A percentile compares a stretch with the other conserved stretches of the same genome.
phyloP scores from a whole-genome alignment of 1,140 invertebrate genomes.

The Lepeophtheirus salmonis region DNA sequence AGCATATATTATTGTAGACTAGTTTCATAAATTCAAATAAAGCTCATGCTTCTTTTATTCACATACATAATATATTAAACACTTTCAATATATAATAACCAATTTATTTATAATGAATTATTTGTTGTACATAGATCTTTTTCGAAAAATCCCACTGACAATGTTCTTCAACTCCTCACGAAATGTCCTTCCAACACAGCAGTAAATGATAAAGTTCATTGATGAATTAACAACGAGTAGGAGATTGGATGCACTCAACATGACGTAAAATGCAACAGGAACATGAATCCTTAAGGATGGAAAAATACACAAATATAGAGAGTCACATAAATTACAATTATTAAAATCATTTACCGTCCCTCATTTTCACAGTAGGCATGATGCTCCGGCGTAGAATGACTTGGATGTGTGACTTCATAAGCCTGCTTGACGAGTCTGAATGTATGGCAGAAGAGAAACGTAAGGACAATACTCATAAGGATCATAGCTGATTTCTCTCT shows the following conservation, averaged over 20 bases:
- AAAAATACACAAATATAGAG: neutral
- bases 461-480: conserved; percentile 11
- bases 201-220: conserved; percentile 14
- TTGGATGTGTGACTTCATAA: conserved; percentile 14
- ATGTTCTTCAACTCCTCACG: conserved; percentile 2
- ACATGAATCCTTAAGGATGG: conserved; percentile 5
- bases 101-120: no score
- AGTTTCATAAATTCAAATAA: no score
- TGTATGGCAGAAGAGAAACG: conserved; percentile 10
- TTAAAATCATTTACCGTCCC: conserved; percentile 5
- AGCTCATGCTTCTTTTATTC: no score
- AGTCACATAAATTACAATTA: neutral
- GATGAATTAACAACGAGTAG: conserved; percentile 15
- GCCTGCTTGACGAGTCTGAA: conserved; percentile 11
- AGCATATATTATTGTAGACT: no score
- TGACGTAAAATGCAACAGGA: conserved; percentile 12
- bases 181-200: conserved; percentile 10
- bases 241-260: conserved; percentile 1
- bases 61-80: no score
- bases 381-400: conserved; percentile 9
- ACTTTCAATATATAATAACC: no score
- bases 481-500: conserved; percentile 8
- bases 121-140: no score
- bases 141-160: neutral
- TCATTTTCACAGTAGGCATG: conserved; percentile 1